phyloP scores from a whole-genome alignment of 2,888 invertebrate species.

The Automeris io region DNA sequence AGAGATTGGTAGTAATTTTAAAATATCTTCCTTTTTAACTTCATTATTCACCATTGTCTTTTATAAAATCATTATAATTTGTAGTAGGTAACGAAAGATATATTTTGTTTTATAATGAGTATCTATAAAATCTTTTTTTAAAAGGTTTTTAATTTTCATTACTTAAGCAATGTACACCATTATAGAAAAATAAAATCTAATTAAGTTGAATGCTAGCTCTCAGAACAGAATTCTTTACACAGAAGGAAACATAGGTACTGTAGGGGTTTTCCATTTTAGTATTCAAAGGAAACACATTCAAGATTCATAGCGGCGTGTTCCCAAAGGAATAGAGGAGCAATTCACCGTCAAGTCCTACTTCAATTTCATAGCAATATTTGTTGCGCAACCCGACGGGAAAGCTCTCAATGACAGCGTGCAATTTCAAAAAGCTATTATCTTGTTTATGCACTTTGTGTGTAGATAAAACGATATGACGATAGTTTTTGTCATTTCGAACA shows the following conservation, averaged over 20 bases:
- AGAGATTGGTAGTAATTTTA: too few relatives aligned
- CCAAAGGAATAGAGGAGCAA: slow-evolving; percentile 20
- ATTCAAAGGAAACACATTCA: slow-evolving; percentile 6
- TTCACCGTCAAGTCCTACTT: slow-evolving; percentile 27
- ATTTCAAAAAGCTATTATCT: neutral
- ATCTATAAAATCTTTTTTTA: too few relatives aligned
- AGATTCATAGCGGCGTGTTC: slow-evolving; percentile 21
- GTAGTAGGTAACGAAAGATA: too few relatives aligned
- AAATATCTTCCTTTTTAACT: too few relatives aligned
- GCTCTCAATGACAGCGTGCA: slow-evolving; percentile 7
- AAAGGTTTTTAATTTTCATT: too few relatives aligned
- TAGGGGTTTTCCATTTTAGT: neutral
- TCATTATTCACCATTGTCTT: too few relatives aligned
- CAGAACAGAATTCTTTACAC: neutral
- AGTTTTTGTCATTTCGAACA: too few relatives aligned
- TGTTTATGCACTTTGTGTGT: neutral
- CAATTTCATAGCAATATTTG: slow-evolving; percentile 57
- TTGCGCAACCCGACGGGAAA: slow-evolving; percentile 13
- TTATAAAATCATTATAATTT: too few relatives aligned
- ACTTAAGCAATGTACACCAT: too few relatives aligned
- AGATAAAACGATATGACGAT: neutral
- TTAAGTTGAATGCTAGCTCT: too few relatives aligned
- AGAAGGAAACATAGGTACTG: neutral
- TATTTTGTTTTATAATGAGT: too few relatives aligned
- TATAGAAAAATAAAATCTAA: too few relatives aligned